Percentiles rank a stretch among this genome's conserved stretches.
phyloP scores from a whole-genome alignment of 2,888 invertebrate species.

The Thereva unica region DNA sequence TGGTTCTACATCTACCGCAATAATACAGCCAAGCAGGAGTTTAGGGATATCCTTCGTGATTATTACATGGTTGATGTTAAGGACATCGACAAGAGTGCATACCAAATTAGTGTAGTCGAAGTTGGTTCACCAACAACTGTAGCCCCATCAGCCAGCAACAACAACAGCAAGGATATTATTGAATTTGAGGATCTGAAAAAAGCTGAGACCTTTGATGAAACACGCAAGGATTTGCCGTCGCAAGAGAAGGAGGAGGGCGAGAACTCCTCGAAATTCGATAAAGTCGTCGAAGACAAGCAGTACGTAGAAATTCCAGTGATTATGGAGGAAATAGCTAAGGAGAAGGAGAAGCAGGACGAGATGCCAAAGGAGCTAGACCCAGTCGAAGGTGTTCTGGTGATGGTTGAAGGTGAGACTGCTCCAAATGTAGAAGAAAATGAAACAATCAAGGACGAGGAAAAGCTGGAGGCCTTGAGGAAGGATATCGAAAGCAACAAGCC shows the following conservation, averaged over 20 bases:
- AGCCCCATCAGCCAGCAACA: constrained; percentile 46
- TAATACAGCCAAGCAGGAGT: constrained; percentile 65
- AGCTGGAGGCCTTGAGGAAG: constrained; percentile 61
- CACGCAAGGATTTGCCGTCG: constrained; percentile 46
- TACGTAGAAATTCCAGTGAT: constrained; percentile 58
- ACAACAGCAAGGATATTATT: constrained; percentile 56
- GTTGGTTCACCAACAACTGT: not conserved
- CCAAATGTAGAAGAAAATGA: constrained; percentile 54
- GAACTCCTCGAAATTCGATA: constrained; percentile 57
- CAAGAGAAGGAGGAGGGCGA: constrained; percentile 44
- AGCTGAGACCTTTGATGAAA: constrained; percentile 42
- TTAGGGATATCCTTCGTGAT: constrained; percentile 63
- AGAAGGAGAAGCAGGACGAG: constrained; percentile 49
- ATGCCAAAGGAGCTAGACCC: constrained; percentile 54
- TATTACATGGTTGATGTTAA: constrained; percentile 68
- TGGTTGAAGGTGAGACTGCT: not conserved
- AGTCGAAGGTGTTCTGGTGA: constrained; percentile 35
- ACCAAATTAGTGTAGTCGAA: not conserved
- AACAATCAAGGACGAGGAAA: constrained; percentile 61
- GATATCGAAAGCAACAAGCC: constrained; percentile 49
- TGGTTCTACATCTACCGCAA: constrained; percentile 72
- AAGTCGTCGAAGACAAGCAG: constrained; percentile 56
- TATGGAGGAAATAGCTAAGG: constrained; percentile 49
- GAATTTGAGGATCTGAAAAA: constrained; percentile 57
- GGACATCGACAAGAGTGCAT: constrained; percentile 50